Percentiles rank a stretch among this genome's conserved stretches.
Evolutionary conservation across 2,797 vertebrate genomes (phyloP).

Genomic region (Stomatorhinus walkeri): DNA sequence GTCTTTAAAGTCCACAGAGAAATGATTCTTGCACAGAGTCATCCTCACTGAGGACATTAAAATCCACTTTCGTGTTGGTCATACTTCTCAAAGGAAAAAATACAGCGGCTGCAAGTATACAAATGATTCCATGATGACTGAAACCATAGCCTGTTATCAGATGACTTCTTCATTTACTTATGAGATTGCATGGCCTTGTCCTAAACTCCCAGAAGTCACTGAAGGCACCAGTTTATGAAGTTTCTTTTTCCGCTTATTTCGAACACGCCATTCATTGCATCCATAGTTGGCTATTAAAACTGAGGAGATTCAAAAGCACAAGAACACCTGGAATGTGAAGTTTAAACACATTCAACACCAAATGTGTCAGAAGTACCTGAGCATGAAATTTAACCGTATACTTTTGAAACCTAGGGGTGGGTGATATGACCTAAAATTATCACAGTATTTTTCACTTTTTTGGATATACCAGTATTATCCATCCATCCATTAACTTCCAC

Average conservation of each 20-base stretch:
- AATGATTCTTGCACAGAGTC: not conserved
- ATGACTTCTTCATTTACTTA: not conserved
- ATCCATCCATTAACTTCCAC: too few relatives aligned
- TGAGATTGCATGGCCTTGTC: not conserved
- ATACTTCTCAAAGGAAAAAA: not conserved
- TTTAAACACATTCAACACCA: not conserved
- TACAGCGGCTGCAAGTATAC: not conserved
- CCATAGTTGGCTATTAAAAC: not conserved
- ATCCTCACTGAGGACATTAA: not conserved
- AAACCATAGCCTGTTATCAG: not conserved
- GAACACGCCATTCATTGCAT: not conserved
- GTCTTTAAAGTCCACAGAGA: not conserved
- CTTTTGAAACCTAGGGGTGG: not conserved
- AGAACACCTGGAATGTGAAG: not conserved
- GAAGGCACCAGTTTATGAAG: not conserved
- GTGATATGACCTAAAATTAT: not conserved
- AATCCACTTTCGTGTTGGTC: not conserved
- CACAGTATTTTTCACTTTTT: not conserved
- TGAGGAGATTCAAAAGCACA: not conserved
- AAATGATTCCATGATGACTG: not conserved
- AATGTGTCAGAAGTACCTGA: not conserved
- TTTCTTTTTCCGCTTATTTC: not conserved
- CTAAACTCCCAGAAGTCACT: not conserved
- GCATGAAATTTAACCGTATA: not conserved
- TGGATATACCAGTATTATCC: not conserved